Evolutionary conservation across 2,888 invertebrate genomes (phyloP), one percentile per base, ranked within the genome.

Genomic region (Conomelus anceps): DNA sequence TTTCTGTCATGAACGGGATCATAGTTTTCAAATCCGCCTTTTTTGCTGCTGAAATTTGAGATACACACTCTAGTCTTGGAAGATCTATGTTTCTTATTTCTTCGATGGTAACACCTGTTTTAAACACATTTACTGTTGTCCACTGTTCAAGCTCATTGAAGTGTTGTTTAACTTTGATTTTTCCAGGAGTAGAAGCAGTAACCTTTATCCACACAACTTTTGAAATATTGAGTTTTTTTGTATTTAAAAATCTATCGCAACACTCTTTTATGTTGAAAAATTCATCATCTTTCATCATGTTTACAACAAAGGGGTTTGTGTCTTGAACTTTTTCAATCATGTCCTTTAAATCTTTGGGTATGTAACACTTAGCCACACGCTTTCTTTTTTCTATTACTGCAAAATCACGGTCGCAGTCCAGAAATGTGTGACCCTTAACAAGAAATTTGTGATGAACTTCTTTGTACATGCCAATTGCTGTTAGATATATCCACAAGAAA

Each of bases 201-300:
- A 86, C 86, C 22, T 20, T 86, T 86, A 86, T 86, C 22, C 86
- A 9, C 23, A 23, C 22, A 6, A 86, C 7, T 86, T 4, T 86
- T 7, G 22, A 9, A 22, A 86, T 86, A 13, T 86, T n/a, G n/a
- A n/a, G n/a, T n/a, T n/a, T 90, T 22, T 24, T 22, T 1, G 89
- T 90, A 84, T 89, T 90, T 6, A 89, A 26, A 63, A 89, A 86
- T 20, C 4, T 23, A 26, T 89, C 23, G 17, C 86, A 86, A 23
- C 84, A 13, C 22, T 41, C 0, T 22, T 87, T 89, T 0, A 90
- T 29, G 84, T 90, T 87, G 17, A 86, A 22, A 89, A 90, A 63
- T 87, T 90, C 87, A 34, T 63, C 29, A 22, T 89, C 26, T 26
- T 13, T 22, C 3, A 86, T 20, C 86, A 86, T 86, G 86, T 86